Evolutionary conservation across 2,797 vertebrate genomes (phyloP), one percentile per base, ranked within the genome.

Genomic region (Pterois miles): DNA sequence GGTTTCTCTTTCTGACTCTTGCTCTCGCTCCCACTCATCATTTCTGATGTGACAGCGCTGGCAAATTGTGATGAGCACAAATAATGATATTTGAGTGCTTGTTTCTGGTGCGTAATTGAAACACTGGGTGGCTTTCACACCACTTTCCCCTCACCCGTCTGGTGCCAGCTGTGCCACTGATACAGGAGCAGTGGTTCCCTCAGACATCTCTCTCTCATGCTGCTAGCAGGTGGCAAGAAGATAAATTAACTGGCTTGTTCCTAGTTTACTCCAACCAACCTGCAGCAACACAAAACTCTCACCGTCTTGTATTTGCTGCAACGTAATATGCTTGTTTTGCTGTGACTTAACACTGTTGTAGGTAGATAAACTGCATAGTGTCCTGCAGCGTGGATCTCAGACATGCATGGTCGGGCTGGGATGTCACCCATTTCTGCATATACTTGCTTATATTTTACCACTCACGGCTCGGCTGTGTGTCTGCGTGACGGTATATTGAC

Each of bases 31-130:
- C 71, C 76, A 64, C 78, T 89, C 68, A 40, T 81, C 59, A 71
- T 67, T 46, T 87, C 75, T 80, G 80, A 86, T 85, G 48, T 87
- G 76, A 84, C 81, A 72, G 78, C 74, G 62, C 69, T 78, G 64
- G 85, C 54, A 83, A 89, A 86, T 88, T 86, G 78, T 82, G 78
- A 90, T 76, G 74, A 84, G 81, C 75, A 70, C 79, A 74, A 88
- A 82, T 90, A 92, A 90, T 87, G 68, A 83, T 85, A 77, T 84
- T 84, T 78, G 74, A 88, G 86, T 83, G 73, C 81, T 71, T 75
- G 81, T 69, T 87, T 83, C 86, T 88, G 76, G 80, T 84, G 84
- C 83, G 89, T 93, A 92, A 93, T 90, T 93, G 89, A 92, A 94
- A 91, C 71, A 79, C 78, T 59, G 79, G 68, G 79, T 63, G 20